Evolutionary conservation across 2,888 invertebrate genomes (phyloP).

Genomic region (Paralinhomoeus sp.): DNA sequence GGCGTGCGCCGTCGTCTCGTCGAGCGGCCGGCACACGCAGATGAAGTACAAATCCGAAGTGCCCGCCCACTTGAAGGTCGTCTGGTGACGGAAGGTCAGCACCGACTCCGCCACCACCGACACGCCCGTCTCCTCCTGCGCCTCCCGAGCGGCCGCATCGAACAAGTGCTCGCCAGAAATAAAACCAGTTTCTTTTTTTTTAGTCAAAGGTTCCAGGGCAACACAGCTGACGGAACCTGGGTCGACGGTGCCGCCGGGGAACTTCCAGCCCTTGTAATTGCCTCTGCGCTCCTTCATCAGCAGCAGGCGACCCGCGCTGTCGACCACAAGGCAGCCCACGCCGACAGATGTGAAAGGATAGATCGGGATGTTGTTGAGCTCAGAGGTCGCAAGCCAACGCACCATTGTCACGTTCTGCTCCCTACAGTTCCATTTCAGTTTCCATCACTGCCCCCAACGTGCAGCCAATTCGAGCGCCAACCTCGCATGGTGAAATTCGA

Average conservation of each 20-base stretch:
- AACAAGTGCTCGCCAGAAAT: constrained; percentile 51
- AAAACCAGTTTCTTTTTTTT: background rate
- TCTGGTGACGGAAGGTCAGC: background rate
- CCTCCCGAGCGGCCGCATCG: constrained; percentile 59
- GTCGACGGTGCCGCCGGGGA: constrained; percentile 75
- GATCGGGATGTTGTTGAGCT: constrained; percentile 50
- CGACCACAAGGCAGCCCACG: constrained; percentile 61
- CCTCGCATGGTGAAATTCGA: too few relatives aligned
- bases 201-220: background rate
- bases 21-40: too few relatives aligned
- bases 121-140: constrained; percentile 69
- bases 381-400: too few relatives aligned
- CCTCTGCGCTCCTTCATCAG: constrained; percentile 52
- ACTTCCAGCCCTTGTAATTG: constrained; percentile 46
- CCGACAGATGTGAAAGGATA: constrained; percentile 58
- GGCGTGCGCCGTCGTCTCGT: too few relatives aligned
- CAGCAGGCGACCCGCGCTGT: constrained; percentile 49
- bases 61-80: too few relatives aligned
- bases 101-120: constrained; percentile 15
- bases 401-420: too few relatives aligned
- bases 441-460: too few relatives aligned
- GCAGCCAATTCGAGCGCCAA: too few relatives aligned
- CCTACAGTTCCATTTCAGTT: too few relatives aligned
- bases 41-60: too few relatives aligned
- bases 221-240: constrained; percentile 37